Base-by-base conservation (phyloP, 2,113 vertebrate genomes). In the Platysternon megacephalum region DNA sequence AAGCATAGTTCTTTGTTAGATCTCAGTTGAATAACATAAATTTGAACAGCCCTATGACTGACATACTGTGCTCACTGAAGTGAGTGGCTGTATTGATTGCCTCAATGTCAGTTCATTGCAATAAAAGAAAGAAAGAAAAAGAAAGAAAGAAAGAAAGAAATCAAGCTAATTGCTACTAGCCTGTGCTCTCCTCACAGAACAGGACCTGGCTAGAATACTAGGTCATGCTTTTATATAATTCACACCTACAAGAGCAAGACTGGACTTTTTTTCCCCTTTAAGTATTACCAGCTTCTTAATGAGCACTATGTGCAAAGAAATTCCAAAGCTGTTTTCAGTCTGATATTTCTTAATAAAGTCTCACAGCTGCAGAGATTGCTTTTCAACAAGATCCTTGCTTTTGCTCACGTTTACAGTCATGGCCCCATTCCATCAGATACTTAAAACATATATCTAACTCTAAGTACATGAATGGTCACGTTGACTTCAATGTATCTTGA, bases 391-490 rank as follows among this genome's bases (percentile, higher is more conserved):
- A 46, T 88, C 84, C 48, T 76, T 68, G 85, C 32, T 90, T 91
- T 84, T 85, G 56, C 83, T 88, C 39, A 21, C n/a, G 94, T 92
- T n/a, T 82, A 72, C 49, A 76, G 68, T 39, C 84, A 91, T 87
- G 91, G 51, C 82, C 35, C 35, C 65, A 39, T 72, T 72, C 65
- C 39, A 22, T 2, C 93, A 17, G 84, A 81, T 93, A 72, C 55
- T 46, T 93, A 65, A 82, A 76, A 94, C 85, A 85, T 81, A 84
- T 94, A 93, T 79, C 51, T 79, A 55, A 46, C 42, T 94, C 86
- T 92, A 95, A 87, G 95, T 92, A 93, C 79, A 88, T 90, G 85
- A 97, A 91, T 92, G 84, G 87, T 89, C 81, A 95, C 11, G 46
- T 94, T 29, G 74, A 78, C 74, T 29, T 78, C 24, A 11, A 3